Base-by-base conservation (phyloP, 2,888 invertebrate genomes). In the Oeneis ivallda region DNA sequence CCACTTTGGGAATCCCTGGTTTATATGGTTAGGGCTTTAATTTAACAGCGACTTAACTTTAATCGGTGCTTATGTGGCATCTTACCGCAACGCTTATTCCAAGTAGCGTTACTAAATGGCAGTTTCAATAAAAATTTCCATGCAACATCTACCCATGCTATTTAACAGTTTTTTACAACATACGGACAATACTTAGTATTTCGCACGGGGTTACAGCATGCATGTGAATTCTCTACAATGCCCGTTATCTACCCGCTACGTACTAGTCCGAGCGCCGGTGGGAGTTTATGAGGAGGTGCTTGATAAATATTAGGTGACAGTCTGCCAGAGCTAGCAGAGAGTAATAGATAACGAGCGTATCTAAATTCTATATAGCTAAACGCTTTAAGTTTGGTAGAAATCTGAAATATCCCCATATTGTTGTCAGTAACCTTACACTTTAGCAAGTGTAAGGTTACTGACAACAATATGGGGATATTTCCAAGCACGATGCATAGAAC, bases 141-240 rank as follows among this genome's bases (percentile, higher is more conserved):
- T 41, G 56, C 56, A 56, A 56, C 41, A 56, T 37, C 0, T 37
- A 26, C 26, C 26, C 26, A 37, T 56, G 56, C 56, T 41, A 41
- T 41, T 41, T 13, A 56, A 19, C 39, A 39, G 41, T 41, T 56
- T 56, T 54, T 56, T 19, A 10, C 34, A n/a, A 34, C 53, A 37
- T 17, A 41, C 41, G 53, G 60, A 70, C 65, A 65, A 68, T 68
- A 64, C 74, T 65, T 67, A 77, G 76, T 73, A 63, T 72, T 79
- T 84, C 84, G 72, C 84, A 83, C 80, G 82, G 74, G 80, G 77
- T 82, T 79, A 78, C 73, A 57, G 67, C 62, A 76, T 72, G 70
- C 78, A 79, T 76, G 76, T 63, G 79, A 78, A 76, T 65, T 62
- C 64, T 62, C 64, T 69, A 79, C 75, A 76, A 76, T 73, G 65